A percentile compares a stretch with the other conserved stretches of the same genome.
Evolutionary conservation across 2,888 invertebrate species (phyloP).

Genomic region (Plagiodera versicolora): DNA sequence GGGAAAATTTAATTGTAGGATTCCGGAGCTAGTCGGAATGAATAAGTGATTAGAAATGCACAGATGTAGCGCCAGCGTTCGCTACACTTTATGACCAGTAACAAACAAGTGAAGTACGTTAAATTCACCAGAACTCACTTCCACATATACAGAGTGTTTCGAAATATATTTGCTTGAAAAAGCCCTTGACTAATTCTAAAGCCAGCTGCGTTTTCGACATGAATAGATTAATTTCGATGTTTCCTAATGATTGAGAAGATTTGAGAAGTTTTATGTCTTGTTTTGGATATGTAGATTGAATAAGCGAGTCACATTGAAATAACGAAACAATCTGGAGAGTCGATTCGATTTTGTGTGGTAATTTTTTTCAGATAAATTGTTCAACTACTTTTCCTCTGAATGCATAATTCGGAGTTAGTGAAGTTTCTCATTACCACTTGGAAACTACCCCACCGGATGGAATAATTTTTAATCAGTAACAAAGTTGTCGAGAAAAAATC

Average conservation of each 20-base stretch:
- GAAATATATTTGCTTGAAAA: too few relatives aligned
- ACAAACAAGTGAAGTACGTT: constrained; percentile 9
- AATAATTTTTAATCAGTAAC: constrained; percentile 17
- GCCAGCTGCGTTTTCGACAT: too few relatives aligned
- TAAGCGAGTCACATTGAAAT: too few relatives aligned
- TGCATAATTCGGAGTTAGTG: background rate
- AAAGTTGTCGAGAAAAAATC: constrained; percentile 22
- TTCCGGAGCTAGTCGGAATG: constrained; percentile 34
- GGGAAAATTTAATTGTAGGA: constrained; percentile 47
- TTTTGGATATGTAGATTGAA: too few relatives aligned
- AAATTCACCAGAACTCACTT: background rate
- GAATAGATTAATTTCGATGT: too few relatives aligned
- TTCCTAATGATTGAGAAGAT: too few relatives aligned
- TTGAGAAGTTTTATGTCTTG: too few relatives aligned
- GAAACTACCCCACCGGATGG: constrained; percentile 8
- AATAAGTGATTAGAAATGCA: constrained; percentile 30
- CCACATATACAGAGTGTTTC: too few relatives aligned
- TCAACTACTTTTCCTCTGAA: background rate
- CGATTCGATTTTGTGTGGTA: too few relatives aligned
- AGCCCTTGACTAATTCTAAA: too few relatives aligned
- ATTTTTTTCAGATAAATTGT: background rate
- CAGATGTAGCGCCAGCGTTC: constrained; percentile 22
- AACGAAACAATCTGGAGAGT: too few relatives aligned
- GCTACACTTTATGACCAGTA: constrained; percentile 5
- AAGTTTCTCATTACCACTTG: background rate